phyloP scores from a whole-genome alignment of 1,140 invertebrate genomes.

The Scaptomyza hsui region DNA sequence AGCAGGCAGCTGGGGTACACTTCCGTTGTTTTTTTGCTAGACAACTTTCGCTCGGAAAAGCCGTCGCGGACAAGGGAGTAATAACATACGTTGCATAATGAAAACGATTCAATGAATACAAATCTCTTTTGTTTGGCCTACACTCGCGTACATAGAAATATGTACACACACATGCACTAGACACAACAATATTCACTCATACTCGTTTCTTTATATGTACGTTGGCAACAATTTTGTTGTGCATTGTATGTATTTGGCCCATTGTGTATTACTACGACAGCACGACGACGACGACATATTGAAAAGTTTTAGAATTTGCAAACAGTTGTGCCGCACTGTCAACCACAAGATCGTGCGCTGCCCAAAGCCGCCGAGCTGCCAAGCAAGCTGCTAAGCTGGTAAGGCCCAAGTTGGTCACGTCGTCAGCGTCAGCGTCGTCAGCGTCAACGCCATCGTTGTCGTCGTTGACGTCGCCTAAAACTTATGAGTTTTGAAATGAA shows the following conservation, averaged over 20 bases:
- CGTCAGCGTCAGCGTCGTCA: conserved; percentile 22
- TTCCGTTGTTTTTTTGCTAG: conserved; percentile 66
- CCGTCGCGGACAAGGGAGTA: conserved; percentile 37
- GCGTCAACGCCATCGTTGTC: conserved; percentile 23
- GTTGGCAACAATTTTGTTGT: background rate
- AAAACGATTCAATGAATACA: conserved; percentile 9
- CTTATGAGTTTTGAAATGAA: conserved; percentile 83
- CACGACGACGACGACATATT: conserved; percentile 56
- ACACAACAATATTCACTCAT: background rate
- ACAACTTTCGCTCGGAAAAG: conserved; percentile 66
- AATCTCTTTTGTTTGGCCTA: conserved; percentile 5
- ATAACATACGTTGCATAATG: background rate
- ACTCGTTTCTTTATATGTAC: background rate
- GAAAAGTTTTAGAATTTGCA: conserved; percentile 80
- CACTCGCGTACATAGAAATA: background rate
- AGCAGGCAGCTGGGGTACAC: conserved; percentile 29
- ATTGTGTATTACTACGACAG: conserved; percentile 11
- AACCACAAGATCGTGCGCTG: conserved; percentile 59
- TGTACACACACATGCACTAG: background rate
- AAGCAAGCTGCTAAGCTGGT: conserved; percentile 32
- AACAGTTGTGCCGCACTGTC: conserved; percentile 71
- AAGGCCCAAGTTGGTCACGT: conserved; percentile 67
- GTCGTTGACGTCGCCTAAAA: conserved; percentile 68
- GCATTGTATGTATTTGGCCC: conserved; percentile 2
- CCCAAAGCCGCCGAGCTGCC: conserved; percentile 17